These are phyloP conservation scores for Smittia sp. DNA, from an alignment of 2,888 invertebrate genomes.

Conservation along the genomic window DNA sequence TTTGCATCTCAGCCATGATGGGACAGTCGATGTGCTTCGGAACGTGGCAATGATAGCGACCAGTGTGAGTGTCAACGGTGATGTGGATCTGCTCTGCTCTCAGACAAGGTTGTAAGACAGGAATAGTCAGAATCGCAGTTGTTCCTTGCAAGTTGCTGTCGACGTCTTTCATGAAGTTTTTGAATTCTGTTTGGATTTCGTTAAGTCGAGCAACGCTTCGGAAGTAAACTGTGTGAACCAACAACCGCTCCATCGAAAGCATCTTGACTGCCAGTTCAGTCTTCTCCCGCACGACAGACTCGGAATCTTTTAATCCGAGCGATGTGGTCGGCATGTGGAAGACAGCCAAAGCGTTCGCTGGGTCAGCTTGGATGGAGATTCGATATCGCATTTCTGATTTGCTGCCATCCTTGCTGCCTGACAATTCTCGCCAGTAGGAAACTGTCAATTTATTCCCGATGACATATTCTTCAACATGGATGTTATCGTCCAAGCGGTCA, in stretches of 20 bases:
- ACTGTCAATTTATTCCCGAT: constrained; percentile 85
- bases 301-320: constrained; percentile 53
- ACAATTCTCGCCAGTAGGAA: constrained; percentile 82
- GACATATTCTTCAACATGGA: constrained; percentile 85
- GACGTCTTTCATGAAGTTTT: constrained; percentile 61
- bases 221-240: constrained; percentile 94
- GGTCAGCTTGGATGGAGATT: constrained; percentile 84
- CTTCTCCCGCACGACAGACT: constrained; percentile 62
- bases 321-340: constrained; percentile 64
- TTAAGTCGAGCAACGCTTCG: constrained; percentile 79
- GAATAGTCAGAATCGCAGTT: constrained; percentile 88
- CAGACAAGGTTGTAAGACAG: constrained; percentile 84
- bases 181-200: constrained; percentile 69
- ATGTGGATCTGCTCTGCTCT: constrained; percentile 89
- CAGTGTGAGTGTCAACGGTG: constrained; percentile 92
- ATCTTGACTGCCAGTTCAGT: constrained; percentile 75
- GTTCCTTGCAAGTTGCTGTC: constrained; percentile 82
- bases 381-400: constrained; percentile 85
- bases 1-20: constrained; percentile 74
- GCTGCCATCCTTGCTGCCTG: constrained; percentile 58
- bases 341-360: constrained; percentile 70
- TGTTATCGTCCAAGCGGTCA: constrained; percentile 83
- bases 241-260: constrained; percentile 89
- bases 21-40: constrained; percentile 84
- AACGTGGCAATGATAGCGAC: constrained; percentile 86